phyloP scores from a whole-genome alignment of 1,140 invertebrate genomes.

The Harpegnathos saltator region DNA sequence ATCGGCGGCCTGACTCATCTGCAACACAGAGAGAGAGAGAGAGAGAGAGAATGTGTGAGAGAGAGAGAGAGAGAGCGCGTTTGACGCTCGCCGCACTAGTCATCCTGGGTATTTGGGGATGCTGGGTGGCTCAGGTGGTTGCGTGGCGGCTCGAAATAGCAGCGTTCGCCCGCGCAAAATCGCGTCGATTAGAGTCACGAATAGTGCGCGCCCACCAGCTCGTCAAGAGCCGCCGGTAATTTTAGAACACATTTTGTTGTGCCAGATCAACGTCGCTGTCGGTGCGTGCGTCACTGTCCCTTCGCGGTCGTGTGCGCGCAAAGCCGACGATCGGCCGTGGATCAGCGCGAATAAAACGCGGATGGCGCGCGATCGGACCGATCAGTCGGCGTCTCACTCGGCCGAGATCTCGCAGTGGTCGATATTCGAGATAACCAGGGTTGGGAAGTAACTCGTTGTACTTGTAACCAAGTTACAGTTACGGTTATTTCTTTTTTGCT shows the following conservation, averaged over 20 bases:
- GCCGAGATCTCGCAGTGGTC: too few species aligned
- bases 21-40: constrained; percentile 64
- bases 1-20: constrained; percentile 70
- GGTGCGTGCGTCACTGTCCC: constrained; percentile 47
- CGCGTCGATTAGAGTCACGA: constrained; percentile 80
- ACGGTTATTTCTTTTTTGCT: too few species aligned
- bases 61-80: too few species aligned
- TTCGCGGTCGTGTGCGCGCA: background rate
- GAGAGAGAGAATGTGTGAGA: too few species aligned
- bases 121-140: constrained; percentile 84
- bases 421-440: too few species aligned
- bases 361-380: background rate
- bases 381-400: too few species aligned
- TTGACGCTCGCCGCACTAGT: constrained; percentile 68
- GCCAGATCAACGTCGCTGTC: constrained; percentile 62
- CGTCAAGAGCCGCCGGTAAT: constrained; percentile 76
- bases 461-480: too few species aligned
- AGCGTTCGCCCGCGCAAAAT: constrained; percentile 84
- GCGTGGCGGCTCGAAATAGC: constrained; percentile 84
- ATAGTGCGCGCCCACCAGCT: constrained; percentile 84
- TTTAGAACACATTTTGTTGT: constrained; percentile 81
- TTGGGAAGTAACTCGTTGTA: too few species aligned
- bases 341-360: background rate
- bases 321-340: constrained; percentile 12
- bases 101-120: constrained; percentile 83